phyloP scores from a whole-genome alignment of 2,888 invertebrate species.

The Amblyteles armatorius region DNA sequence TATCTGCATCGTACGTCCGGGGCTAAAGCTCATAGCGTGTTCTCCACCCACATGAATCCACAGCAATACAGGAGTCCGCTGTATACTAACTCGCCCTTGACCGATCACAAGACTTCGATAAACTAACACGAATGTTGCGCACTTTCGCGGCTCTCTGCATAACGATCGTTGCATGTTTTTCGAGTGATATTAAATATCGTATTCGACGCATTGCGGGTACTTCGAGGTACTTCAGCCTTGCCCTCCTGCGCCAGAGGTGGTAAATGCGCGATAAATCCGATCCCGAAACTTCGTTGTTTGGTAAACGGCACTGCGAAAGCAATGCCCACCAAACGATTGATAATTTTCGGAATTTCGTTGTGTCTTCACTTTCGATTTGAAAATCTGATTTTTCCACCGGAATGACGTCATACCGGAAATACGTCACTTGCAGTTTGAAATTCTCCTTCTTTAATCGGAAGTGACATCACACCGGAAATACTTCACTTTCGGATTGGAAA shows the following conservation, averaged over 20 bases:
- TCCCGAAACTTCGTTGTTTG: neutral
- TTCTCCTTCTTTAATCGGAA: too few species aligned
- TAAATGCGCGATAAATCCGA: slow-evolving; percentile 3
- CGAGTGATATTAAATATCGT: slow-evolving; percentile 70
- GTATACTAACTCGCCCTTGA: slow-evolving; percentile 13
- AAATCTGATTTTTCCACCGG: neutral
- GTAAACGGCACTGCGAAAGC: slow-evolving; percentile 5
- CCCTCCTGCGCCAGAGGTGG: slow-evolving; percentile 28
- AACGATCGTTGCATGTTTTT: slow-evolving; percentile 62
- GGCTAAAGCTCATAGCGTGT: slow-evolving; percentile 31
- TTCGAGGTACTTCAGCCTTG: slow-evolving; percentile 11
- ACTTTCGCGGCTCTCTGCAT: slow-evolving; percentile 12
- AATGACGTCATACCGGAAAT: neutral
- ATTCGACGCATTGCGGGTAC: slow-evolving; percentile 30
- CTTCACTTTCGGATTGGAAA: too few species aligned
- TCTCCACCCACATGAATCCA: slow-evolving; percentile 14
- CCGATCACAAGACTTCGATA: slow-evolving; percentile 24
- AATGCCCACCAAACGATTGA: neutral
- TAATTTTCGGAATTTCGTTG: neutral
- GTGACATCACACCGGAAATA: too few species aligned
- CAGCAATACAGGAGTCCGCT: neutral
- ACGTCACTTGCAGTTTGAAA: neutral
- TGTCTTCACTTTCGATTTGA: neutral
- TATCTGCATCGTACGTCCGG: slow-evolving; percentile 28
- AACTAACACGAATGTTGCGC: slow-evolving; percentile 28